phyloP scores from a whole-genome alignment of 2,888 invertebrate genomes.

The Athrips mouffetella region DNA sequence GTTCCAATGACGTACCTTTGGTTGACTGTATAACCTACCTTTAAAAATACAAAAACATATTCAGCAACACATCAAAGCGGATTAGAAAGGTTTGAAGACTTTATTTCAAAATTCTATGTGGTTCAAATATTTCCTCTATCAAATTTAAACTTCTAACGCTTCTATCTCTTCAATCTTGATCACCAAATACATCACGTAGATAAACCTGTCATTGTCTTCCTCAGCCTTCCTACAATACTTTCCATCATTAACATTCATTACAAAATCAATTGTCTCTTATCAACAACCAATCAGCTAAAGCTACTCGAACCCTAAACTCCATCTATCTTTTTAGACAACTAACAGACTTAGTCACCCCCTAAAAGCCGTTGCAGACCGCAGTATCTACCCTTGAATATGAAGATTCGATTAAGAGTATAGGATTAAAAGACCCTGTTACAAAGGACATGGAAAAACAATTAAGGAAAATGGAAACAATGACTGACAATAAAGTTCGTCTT shows the following conservation, averaged over 20 bases:
- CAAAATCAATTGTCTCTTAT: slow-evolving; percentile 16
- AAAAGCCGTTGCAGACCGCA: slow-evolving; percentile 23
- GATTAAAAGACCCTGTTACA: slow-evolving; percentile 63
- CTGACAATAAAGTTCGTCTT: slow-evolving; percentile 65
- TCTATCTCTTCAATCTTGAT: too few species aligned
- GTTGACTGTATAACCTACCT: too few species aligned
- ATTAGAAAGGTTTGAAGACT: too few species aligned
- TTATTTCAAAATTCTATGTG: too few species aligned
- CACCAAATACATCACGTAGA: too few species aligned
- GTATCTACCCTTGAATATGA: slow-evolving; percentile 47
- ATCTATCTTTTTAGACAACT: slow-evolving; percentile 57
- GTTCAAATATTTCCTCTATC: too few species aligned
- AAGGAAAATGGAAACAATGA: slow-evolving; percentile 70
- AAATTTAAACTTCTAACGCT: too few species aligned
- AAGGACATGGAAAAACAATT: slow-evolving; percentile 75
- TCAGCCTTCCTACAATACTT: too few species aligned
- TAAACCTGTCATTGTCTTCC: too few species aligned
- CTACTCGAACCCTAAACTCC: slow-evolving; percentile 41
- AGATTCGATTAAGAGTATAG: slow-evolving; percentile 64
- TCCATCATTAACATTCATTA: slow-evolving; percentile 6
- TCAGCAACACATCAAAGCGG: too few species aligned
- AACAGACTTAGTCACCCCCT: slow-evolving; percentile 53
- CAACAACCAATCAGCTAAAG: slow-evolving; percentile 33
- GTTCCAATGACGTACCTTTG: too few species aligned
- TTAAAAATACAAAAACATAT: too few species aligned